Conservation (phyloP, 1,140 invertebrate genomes). For the roundworm (Caenorhabditis elegans) region WBcel235 BX284604.4:1016001-1016500, state of each 20-base stretch:
- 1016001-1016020: neutral
- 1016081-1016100: neutral
- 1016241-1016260: too few relatives aligned
- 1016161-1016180: neutral
- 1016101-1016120: neutral
- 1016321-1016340: neutral
- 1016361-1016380: conserved; percentile 7
- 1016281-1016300: neutral
- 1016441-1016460: too few relatives aligned
- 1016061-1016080: too few relatives aligned
- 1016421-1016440: too few relatives aligned
- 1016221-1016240: too few relatives aligned
- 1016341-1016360: neutral
- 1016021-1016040: too few relatives aligned
- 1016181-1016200: neutral
- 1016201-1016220: neutral
- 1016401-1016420: too few relatives aligned
- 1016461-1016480: too few relatives aligned
- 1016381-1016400: too few relatives aligned
- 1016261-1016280: neutral
- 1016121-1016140: too few relatives aligned
- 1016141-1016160: neutral
- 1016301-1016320: neutral
- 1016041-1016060: too few relatives aligned
- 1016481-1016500: too few relatives aligned